phyloP scores from a whole-genome alignment of 2,888 invertebrate genomes.

The Anthrax anthrax region DNA sequence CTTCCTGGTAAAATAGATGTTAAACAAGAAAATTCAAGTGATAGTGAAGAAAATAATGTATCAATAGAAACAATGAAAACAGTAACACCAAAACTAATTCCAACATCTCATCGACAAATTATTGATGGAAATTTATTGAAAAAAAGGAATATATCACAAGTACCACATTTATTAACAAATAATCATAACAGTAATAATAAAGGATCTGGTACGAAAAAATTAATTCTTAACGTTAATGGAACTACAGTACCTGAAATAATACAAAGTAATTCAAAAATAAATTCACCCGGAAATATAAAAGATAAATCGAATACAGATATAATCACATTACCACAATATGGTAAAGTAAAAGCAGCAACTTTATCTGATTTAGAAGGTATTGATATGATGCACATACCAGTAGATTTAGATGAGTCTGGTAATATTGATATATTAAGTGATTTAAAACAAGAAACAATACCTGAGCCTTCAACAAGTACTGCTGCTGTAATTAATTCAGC shows the following conservation, averaged over 20 bases:
- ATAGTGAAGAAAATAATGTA: neutral
- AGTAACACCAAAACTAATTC: too few relatives aligned
- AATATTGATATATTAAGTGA: slow-evolving; percentile 39
- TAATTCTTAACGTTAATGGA: slow-evolving; percentile 6
- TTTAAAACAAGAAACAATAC: slow-evolving; percentile 34
- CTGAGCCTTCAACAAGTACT: slow-evolving; percentile 16
- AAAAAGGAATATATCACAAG: neutral
- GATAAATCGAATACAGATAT: neutral
- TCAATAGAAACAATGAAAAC: neutral
- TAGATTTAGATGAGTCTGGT: slow-evolving; percentile 51
- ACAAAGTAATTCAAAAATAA: neutral
- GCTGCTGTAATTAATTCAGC: slow-evolving; percentile 9
- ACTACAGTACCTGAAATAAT: slow-evolving; percentile 3
- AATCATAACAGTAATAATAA: neutral
- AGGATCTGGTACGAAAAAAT: slow-evolving; percentile 3
- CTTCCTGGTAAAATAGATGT: neutral
- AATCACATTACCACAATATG: slow-evolving; percentile 5
- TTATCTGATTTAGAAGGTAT: slow-evolving; percentile 43
- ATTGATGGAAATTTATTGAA: too few relatives aligned
- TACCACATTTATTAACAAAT: neutral
- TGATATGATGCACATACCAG: slow-evolving; percentile 65
- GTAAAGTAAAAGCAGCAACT: slow-evolving; percentile 27
- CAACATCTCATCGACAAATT: too few relatives aligned
- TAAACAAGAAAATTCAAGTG: neutral
- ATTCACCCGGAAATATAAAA: neutral